Base-by-base conservation (phyloP, 2,888 invertebrate species). In the Halictus quadricinctus region DNA sequence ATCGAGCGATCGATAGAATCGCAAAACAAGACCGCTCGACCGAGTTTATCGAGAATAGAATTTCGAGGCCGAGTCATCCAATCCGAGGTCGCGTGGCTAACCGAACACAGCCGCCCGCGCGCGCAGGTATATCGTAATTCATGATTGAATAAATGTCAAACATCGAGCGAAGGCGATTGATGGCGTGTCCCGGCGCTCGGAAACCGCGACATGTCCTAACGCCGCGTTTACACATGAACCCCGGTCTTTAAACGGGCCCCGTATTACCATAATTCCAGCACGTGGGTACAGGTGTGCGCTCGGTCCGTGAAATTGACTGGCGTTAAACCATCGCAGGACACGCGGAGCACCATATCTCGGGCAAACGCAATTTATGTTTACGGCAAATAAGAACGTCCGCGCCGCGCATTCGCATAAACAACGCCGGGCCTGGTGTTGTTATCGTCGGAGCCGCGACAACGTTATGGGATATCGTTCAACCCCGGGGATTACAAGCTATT, bases 71-170 rank as follows among this genome's bases (percentile, higher is more conserved):
- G 78, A 81, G 80, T 76, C 70, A 76, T 70, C 73, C 66, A 69
- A 79, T 81, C 79, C 86, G 80, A 89, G 89, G 85, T 89, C 81
- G 81, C 81, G 85, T 83, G 80, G 60, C 87, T 29, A 64, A 64
- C 64, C 66, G 29, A 29, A 29, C 66, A 29, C 66, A 29, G 25
- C 13, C 66, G 36, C 18, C 18, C 25, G 64, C 13, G 64, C 15
- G 79, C 79, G 81, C 64, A 72, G 81, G 21, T 81, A 12, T 12
- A 78, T 69, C 72, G 79, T 81, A 83, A 86, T 83, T 89, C 84
- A 76, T 75, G 79, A 78, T 69, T 76, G 81, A 85, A 84, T 80
- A 87, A 90, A 85, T 76, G 75, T 76, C 85, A 74, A 72, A 81
- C 89, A 87, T 76, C 79, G 70, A 82, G 72, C 46, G 41, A 43